A percentile compares a stretch with the other conserved stretches of the same genome.
These are phyloP conservation scores for Teleopsis dalmanni DNA, from an alignment of 1,140 invertebrate genomes.

Conservation along the genomic window DNA sequence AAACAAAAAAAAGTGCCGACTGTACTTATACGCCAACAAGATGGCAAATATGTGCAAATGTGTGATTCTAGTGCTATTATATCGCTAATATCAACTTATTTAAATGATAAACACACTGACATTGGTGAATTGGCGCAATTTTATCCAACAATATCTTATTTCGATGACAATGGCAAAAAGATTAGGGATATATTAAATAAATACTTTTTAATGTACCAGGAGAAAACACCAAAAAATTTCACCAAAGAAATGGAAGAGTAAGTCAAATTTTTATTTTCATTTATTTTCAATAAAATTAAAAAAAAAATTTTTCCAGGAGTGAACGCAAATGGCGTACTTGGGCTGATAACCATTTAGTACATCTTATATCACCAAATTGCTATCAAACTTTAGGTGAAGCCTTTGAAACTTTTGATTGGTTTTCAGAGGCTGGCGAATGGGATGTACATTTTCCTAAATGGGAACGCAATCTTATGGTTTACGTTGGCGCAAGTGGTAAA, in stretches of 20 bases:
- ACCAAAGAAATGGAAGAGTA: conserved; percentile 58
- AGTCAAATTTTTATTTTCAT: conserved; percentile 35
- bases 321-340: conserved; percentile 93
- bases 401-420: conserved; percentile 84
- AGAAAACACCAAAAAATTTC: conserved; percentile 48
- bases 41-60: conserved; percentile 72
- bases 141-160: conserved; percentile 69
- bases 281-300: neutral
- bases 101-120: conserved; percentile 56
- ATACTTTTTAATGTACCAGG: conserved; percentile 87
- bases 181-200: conserved; percentile 82
- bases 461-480: conserved; percentile 84
- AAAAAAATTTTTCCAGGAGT: conserved; percentile 52
- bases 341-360: conserved; percentile 86
- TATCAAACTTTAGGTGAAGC: conserved; percentile 82
- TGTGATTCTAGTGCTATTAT: conserved; percentile 93
- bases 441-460: conserved; percentile 76
- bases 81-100: conserved; percentile 72
- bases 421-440: conserved; percentile 87
- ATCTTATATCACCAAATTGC: conserved; percentile 93
- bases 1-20: conserved; percentile 94
- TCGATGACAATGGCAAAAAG: conserved; percentile 60
- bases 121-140: conserved; percentile 68
- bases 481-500: conserved; percentile 81
- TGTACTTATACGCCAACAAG: conserved; percentile 66